These are phyloP conservation scores for Artibeus lituratus DNA, from an alignment of 2,797 vertebrate genomes.

Conservation along the genomic window DNA sequence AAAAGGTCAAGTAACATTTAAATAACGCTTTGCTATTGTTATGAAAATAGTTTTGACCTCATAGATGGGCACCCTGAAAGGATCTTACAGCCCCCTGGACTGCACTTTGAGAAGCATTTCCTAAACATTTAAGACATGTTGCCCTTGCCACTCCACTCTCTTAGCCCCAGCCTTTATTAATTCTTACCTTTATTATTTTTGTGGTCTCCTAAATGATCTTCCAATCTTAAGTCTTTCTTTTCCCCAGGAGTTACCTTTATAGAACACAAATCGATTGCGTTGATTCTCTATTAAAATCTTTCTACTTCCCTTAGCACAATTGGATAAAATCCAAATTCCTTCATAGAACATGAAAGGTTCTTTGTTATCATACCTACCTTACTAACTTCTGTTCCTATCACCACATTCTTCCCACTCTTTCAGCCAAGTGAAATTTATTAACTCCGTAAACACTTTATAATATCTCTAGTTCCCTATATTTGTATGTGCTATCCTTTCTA, in stretches of 20 bases:
- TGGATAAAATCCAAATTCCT: constrained; percentile 21
- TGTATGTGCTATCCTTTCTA: neutral
- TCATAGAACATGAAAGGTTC: neutral
- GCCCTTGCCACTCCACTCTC: neutral
- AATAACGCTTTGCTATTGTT: neutral
- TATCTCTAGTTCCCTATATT: neutral
- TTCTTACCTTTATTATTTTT: neutral
- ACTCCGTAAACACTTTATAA: neutral
- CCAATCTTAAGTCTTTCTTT: neutral
- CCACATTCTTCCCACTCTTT: neutral
- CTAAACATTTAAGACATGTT: neutral
- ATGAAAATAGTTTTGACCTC: constrained; percentile 23
- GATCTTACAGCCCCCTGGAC: neutral
- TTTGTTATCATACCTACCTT: neutral
- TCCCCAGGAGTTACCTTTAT: neutral
- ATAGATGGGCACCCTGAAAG: neutral
- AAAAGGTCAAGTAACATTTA: neutral
- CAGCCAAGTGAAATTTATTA: neutral
- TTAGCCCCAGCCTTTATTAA: neutral
- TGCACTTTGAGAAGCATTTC: neutral
- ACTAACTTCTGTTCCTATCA: neutral
- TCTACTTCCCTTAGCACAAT: neutral
- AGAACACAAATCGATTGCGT: neutral
- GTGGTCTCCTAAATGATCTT: neutral
- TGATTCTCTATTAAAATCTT: neutral